Conservation (phyloP, 2,113 vertebrate genomes). For the Tachysurus fulvidraco region DNA sequence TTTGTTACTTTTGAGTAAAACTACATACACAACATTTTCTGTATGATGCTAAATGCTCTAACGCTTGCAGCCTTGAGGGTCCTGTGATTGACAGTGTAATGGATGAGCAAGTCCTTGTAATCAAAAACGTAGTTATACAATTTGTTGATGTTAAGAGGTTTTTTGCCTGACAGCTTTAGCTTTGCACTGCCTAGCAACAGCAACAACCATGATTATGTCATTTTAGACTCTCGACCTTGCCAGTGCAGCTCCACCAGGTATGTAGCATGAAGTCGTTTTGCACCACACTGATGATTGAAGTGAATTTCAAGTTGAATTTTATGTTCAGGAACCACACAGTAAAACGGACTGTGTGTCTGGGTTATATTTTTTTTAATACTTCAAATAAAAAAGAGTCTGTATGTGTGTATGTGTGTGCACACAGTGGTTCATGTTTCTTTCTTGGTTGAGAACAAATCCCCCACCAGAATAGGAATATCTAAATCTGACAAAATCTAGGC, state of each 20-base stretch:
- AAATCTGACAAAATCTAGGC: not conserved
- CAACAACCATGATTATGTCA: not conserved
- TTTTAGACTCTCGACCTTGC: not conserved
- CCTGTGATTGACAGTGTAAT: constrained; percentile 5
- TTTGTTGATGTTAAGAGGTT: not conserved
- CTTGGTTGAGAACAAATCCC: not conserved
- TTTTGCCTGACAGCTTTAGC: not conserved
- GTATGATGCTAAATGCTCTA: not conserved
- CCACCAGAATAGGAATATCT: not conserved
- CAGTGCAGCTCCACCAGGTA: not conserved
- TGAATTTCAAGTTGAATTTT: not conserved
- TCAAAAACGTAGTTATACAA: not conserved
- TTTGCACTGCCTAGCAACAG: constrained; percentile 11
- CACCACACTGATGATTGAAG: not conserved
- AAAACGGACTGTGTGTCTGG: not conserved
- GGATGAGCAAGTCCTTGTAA: not conserved
- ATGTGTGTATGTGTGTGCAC: not conserved
- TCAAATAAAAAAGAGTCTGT: too few species aligned
- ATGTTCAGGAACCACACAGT: not conserved
- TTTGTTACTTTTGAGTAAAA: not conserved
- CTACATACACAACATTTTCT: not conserved
- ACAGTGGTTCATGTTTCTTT: not conserved
- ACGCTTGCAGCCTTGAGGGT: not conserved
- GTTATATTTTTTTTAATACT: not conserved
- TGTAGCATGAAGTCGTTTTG: not conserved